Evolutionary conservation across 2,113 vertebrate genomes (phyloP).

Genomic region (Lethenteron reissneri): DNA sequence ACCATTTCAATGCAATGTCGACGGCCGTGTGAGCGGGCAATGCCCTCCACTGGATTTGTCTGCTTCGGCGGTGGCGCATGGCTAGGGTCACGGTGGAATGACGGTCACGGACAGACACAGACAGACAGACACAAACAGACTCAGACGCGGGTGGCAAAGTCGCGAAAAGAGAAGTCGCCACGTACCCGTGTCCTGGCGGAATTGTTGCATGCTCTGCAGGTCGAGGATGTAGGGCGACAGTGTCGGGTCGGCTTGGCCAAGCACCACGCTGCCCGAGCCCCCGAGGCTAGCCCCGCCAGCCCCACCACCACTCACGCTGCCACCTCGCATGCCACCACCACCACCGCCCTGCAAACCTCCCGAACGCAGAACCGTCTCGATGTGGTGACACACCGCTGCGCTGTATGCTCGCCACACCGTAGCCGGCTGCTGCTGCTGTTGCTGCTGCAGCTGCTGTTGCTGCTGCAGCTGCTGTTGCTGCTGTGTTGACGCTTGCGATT

Average conservation of each 20-base stretch:
- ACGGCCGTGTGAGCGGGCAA: too few relatives aligned
- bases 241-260: constrained; percentile 66
- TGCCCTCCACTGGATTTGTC: too few relatives aligned
- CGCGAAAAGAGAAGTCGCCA: not conserved
- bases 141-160: too few relatives aligned
- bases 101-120: not conserved
- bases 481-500: too few relatives aligned
- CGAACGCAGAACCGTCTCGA: constrained; percentile 66
- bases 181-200: constrained; percentile 85
- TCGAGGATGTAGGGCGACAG: constrained; percentile 76
- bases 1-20: too few relatives aligned
- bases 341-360: too few relatives aligned
- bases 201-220: constrained; percentile 92
- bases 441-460: constrained; percentile 9
- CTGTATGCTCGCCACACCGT: constrained; percentile 58
- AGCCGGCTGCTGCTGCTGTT: not conserved
- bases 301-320: constrained; percentile 15
- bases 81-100: too few relatives aligned
- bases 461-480: constrained; percentile 34
- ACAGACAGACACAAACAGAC: too few relatives aligned
- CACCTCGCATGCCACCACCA: too few relatives aligned
- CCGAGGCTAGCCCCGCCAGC: constrained; percentile 18
- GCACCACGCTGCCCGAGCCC: constrained; percentile 35
- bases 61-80: too few relatives aligned
- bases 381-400: constrained; percentile 68